Base-by-base conservation (phyloP, 1,140 invertebrate species). In the Drosophila insularis region DNA sequence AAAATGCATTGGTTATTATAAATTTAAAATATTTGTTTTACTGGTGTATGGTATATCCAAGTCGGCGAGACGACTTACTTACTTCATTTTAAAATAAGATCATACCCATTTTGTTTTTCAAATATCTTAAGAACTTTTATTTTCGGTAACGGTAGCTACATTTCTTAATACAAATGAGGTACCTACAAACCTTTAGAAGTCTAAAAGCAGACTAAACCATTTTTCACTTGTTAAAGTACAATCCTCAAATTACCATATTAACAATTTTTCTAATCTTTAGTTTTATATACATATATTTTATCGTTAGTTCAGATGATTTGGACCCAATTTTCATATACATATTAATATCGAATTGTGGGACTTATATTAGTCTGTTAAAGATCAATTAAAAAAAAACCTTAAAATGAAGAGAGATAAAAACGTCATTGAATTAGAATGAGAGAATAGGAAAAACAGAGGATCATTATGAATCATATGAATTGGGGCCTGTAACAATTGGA, bases 81-180 rank as follows among this genome's bases (percentile, higher is more conserved):
- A 23, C 1, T 1, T 23, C 1, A 23, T 50, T 50, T 19, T 21
- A 11, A 50, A 21, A 21, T 21, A 50, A 21, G 43, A 17, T 17
- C 14, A 50, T 50, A 10, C 17, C 17, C 21, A 50, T 50, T 50
- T 21, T n/a, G n/a, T 50, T 19, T 17, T 21, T 21, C 21, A 50
- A 50, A 50, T 50, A 50, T 50, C 17, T 37, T 17, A 50, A 21
- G 17, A 50, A 50, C 43, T 50, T 50, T 50, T 50, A 50, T 50
- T 46, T 50, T 11, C 11, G 19, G 6, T 21, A 50, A 50, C 2
- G 14, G 8, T 35, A 35, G 32, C 32, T 46, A 46, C 43, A 46
- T 17, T 19, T 46, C 32, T 35, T 10, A 11, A 35, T 35, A 35
- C 32, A 35, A 10, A 35, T 27, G 27, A 27, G 32, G 32, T 37